Percentiles rank a stretch among this genome's conserved stretches.
Evolutionary conservation across 2,797 vertebrate genomes (phyloP).

Genomic region (Siniperca undulata): DNA sequence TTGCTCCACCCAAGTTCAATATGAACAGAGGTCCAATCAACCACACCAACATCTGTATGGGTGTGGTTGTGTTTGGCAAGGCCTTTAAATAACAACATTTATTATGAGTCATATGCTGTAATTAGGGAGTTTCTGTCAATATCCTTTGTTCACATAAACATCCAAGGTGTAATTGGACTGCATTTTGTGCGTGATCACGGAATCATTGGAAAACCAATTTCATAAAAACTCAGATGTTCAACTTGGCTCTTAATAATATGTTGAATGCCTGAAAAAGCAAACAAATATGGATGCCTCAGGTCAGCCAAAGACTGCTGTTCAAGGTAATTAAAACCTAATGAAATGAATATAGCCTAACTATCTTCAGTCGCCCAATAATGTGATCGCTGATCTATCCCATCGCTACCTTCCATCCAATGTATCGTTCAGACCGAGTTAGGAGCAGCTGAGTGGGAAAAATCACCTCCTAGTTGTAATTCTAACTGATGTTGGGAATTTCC

Average conservation of each 20-base stretch:
- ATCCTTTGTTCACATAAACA: background rate
- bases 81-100: background rate
- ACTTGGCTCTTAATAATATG: too few relatives aligned
- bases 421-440: background rate
- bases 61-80: background rate
- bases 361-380: background rate
- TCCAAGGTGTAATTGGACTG: background rate
- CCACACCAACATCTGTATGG: background rate
- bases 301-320: background rate
- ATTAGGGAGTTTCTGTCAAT: background rate
- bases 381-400: background rate
- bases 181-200: background rate
- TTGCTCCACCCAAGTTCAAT: background rate
- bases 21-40: slow-evolving; percentile 3
- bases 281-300: background rate
- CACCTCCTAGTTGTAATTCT: too few relatives aligned
- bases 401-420: background rate
- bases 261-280: background rate
- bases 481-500: background rate
- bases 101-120: background rate
- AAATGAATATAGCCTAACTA: background rate
- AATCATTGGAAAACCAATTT: background rate
- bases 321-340: background rate
- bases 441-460: background rate
- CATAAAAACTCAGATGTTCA: background rate